Conservation (phyloP, 2,888 invertebrate genomes). For the Apoderus coryli region DNA sequence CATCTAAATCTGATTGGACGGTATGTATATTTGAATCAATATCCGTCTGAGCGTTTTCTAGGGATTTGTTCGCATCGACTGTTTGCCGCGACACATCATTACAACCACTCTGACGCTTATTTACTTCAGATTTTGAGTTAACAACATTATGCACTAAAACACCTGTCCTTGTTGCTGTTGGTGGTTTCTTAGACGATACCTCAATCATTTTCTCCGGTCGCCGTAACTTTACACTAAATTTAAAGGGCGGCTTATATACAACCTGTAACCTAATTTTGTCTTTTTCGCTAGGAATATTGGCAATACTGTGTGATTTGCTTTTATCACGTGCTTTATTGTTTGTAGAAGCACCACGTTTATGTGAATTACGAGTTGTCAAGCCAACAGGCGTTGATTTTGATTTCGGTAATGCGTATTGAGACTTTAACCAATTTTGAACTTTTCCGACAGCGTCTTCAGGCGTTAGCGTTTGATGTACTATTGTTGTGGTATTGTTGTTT, state of each 20-base stretch:
- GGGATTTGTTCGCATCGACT: conserved; percentile 10
- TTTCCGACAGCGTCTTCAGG: conserved; percentile 49
- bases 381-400: conserved; percentile 74
- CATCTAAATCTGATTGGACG: conserved; percentile 46
- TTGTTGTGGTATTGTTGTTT: background rate
- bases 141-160: conserved; percentile 36
- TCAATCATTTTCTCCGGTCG: conserved; percentile 55
- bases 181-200: conserved; percentile 33
- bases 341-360: too few relatives aligned
- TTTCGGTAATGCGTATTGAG: conserved; percentile 57
- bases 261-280: conserved; percentile 68
- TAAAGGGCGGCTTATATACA: conserved; percentile 77
- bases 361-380: conserved; percentile 43
- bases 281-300: conserved; percentile 44
- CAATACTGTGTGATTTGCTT: conserved; percentile 50
- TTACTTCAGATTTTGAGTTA: too few relatives aligned
- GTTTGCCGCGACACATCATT: background rate
- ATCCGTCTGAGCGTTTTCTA: conserved; percentile 26
- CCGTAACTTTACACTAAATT: conserved; percentile 66
- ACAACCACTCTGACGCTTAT: too few relatives aligned
- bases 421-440: conserved; percentile 77
- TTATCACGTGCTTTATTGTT: too few relatives aligned
- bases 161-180: conserved; percentile 30
- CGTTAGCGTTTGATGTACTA: conserved; percentile 31
- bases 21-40: conserved; percentile 44